Base-by-base conservation (phyloP, 2,888 invertebrate genomes). In the Drosophila fulvimacula region DNA sequence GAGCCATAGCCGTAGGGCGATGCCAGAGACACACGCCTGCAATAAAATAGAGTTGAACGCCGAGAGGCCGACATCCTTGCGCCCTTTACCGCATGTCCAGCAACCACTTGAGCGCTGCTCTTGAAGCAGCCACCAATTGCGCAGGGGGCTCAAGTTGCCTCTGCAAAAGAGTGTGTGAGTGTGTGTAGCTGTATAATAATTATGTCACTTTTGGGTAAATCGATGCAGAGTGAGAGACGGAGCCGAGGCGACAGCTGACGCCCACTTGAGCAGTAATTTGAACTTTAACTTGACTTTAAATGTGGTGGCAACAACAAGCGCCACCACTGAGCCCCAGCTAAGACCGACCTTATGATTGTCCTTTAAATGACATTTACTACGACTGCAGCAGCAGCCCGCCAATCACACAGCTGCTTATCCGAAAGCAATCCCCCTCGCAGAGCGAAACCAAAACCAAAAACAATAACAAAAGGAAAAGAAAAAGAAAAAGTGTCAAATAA, bases 221-320 rank as follows among this genome's bases (percentile, higher is more conserved):
- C 78, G 82, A 81, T 75, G 76, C 62, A 34, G 34, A 67, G 59
- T 49, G 48, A 21, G 38, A 49, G 38, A 10, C 59, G 7, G 48
- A 48, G n/a, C 27, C 13, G 17, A 13, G 17, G 27, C 24, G 48
- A 27, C 72, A 75, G 76, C 76, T 83, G 82, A 56, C 72, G 69
- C 73, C 73, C 71, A 73, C 74, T 81, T 76, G 59, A 73, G 67
- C 73, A 70, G 83, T 76, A 81, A 86, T 83, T 85, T 88, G 76
- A 86, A 86, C 88, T 88, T 88, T 88, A 88, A 88, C 76, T 85
- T 72, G 70, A 72, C 82, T 83, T 88, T 85, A 86, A 85, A 80
- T 75, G 81, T 59, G 75, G 57, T 49, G 15, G 56, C 51, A 69
- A 44, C 36, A 53, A 51, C 19, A 6, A 36, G 36, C 15, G 58